phyloP scores from a whole-genome alignment of 1,140 invertebrate genomes.

The Caenorhabditis remanei region DNA sequence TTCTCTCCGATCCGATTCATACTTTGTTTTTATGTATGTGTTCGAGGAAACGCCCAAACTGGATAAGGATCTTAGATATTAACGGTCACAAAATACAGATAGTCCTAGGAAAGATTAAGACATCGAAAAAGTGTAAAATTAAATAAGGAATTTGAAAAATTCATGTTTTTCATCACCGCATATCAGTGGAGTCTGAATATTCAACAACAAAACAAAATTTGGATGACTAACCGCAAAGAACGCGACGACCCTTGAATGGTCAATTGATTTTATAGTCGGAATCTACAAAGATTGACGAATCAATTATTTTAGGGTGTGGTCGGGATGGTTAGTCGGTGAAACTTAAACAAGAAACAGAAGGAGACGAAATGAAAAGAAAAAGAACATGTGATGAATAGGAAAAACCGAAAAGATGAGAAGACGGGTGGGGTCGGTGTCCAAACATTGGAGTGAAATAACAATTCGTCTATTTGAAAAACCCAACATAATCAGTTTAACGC shows the following conservation, averaged over 20 bases:
- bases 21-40: not conserved
- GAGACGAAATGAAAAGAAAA: not conserved
- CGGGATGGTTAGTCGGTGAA: not conserved
- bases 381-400: constrained; percentile 34
- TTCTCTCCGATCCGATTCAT: not conserved
- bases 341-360: constrained; percentile 12
- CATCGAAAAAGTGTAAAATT: not conserved
- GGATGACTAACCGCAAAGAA: constrained; percentile 28
- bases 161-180: too few species aligned
- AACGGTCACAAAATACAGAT: not conserved
- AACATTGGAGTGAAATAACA: not conserved
- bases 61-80: not conserved
- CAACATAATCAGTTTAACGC: constrained; percentile 50
- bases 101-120: too few species aligned
- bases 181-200: constrained; percentile 12
- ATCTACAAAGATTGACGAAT: not conserved
- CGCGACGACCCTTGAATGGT: constrained; percentile 11
- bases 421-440: constrained; percentile 44
- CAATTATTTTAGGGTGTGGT: constrained; percentile 50
- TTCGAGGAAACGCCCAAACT: constrained; percentile 3
- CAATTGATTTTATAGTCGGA: constrained; percentile 45
- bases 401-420: not conserved
- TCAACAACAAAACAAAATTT: not conserved
- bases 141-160: not conserved
- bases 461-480: constrained; percentile 21